Evolutionary conservation across 92 coral and sea anemone species (phyloP).

Genomic region (Siderastrea siderea): DNA sequence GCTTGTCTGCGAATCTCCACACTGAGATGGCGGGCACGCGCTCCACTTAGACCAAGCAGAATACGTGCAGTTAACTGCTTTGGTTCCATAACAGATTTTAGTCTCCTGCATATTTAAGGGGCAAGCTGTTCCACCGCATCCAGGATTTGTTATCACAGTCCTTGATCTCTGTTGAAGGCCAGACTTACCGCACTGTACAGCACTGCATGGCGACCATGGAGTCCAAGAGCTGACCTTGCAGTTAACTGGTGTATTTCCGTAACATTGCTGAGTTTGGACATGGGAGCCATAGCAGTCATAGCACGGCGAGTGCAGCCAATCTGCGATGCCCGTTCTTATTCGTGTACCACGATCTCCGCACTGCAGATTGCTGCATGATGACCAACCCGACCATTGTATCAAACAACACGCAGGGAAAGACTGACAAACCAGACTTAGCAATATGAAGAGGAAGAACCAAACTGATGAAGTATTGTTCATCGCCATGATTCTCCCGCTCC

Average conservation of each 20-base stretch:
- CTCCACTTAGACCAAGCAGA: slow-evolving; percentile 8
- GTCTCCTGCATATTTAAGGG: neutral
- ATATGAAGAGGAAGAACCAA: too few species aligned
- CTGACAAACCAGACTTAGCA: too few species aligned
- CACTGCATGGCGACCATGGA: neutral
- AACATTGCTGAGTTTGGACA: too few species aligned
- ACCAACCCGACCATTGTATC: too few species aligned
- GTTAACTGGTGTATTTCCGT: neutral
- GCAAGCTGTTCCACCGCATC: slow-evolving; percentile 1
- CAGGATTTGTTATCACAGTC: neutral
- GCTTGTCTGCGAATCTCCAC: slow-evolving; percentile 2
- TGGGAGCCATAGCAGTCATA: too few species aligned
- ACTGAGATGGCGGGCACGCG: neutral
- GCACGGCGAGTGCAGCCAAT: too few species aligned
- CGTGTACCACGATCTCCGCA: too few species aligned
- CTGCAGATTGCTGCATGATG: too few species aligned
- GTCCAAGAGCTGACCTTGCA: neutral
- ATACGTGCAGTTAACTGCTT: neutral
- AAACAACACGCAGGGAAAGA: too few species aligned
- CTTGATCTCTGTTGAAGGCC: neutral
- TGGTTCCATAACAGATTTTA: neutral
- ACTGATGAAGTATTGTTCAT: too few species aligned
- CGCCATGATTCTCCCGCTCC: too few species aligned
- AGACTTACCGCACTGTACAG: neutral
- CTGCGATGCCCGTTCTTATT: too few species aligned